phyloP scores from a whole-genome alignment of 2,113 vertebrate species.

The Periophthalmodon schlosseri region DNA sequence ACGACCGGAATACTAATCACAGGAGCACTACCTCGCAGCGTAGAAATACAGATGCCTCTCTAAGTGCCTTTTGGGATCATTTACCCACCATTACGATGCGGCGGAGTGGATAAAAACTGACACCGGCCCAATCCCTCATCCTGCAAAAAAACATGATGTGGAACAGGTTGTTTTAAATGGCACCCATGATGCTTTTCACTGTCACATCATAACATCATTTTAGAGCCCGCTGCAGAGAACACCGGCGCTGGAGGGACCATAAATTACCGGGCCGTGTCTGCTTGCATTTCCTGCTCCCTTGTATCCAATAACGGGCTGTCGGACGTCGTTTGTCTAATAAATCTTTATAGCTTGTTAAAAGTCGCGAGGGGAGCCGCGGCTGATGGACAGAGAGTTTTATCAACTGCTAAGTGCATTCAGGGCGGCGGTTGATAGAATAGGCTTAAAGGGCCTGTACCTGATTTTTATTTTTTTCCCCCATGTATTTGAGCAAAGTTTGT shows the following conservation, averaged over 20 bases:
- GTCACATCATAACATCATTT: slow-evolving; percentile 57
- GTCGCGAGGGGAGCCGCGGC: slow-evolving; percentile 33
- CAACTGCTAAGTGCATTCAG: slow-evolving; percentile 26
- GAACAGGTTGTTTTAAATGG: slow-evolving; percentile 47
- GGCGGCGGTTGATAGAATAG: slow-evolving; percentile 7
- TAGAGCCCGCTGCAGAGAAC: slow-evolving; percentile 41
- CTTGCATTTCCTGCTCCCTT: slow-evolving; percentile 46
- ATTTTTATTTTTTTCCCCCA: too few species aligned
- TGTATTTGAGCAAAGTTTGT: too few species aligned
- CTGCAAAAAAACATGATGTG: slow-evolving; percentile 17
- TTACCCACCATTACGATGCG: slow-evolving; percentile 25
- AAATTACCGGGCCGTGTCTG: slow-evolving; percentile 57
- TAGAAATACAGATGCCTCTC: slow-evolving; percentile 2
- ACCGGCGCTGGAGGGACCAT: slow-evolving; percentile 47
- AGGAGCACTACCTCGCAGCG: neutral
- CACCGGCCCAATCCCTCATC: slow-evolving; percentile 18
- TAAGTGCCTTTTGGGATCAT: slow-evolving; percentile 23
- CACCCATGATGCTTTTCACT: slow-evolving; percentile 44
- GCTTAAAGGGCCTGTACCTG: neutral
- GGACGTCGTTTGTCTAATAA: slow-evolving; percentile 51
- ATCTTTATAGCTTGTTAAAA: slow-evolving; percentile 63
- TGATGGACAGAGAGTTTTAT: slow-evolving; percentile 40
- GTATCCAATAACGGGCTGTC: slow-evolving; percentile 53
- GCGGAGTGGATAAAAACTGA: slow-evolving; percentile 18
- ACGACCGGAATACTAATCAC: neutral